Conservation (phyloP, 2,888 invertebrate species). For the Limenitis camilla region DNA sequence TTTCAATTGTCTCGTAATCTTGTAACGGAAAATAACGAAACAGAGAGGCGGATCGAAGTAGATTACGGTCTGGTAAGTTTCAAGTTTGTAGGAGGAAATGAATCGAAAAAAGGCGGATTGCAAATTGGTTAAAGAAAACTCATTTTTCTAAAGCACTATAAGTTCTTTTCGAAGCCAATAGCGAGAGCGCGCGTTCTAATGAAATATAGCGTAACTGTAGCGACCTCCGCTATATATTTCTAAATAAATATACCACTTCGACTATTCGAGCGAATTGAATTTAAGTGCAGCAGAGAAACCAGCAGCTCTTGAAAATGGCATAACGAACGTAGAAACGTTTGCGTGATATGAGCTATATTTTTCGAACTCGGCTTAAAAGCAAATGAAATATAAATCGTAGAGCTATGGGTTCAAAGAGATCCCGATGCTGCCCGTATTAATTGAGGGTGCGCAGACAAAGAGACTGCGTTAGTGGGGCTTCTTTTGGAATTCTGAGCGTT, state of each 20-base stretch:
- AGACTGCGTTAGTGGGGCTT: conserved; percentile 40
- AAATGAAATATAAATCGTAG: conserved; percentile 30
- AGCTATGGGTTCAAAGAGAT: conserved; percentile 35
- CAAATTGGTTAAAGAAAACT: conserved; percentile 35
- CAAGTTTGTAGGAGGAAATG: conserved; percentile 25
- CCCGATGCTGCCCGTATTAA: conserved; percentile 40
- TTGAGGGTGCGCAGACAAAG: conserved; percentile 45
- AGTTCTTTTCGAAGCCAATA: conserved; percentile 28
- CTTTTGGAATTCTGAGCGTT: conserved; percentile 47
- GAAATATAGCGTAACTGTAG: conserved; percentile 31
- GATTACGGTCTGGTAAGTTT: conserved; percentile 24
- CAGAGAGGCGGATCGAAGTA: conserved; percentile 12
- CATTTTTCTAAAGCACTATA: conserved; percentile 35
- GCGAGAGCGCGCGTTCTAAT: conserved; percentile 14
- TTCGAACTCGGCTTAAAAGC: conserved; percentile 23
- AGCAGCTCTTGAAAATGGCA: conserved; percentile 23
- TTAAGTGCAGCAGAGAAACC: conserved; percentile 22
- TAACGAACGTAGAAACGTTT: conserved; percentile 22
- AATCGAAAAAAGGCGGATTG: conserved; percentile 31
- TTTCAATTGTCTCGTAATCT: too few species aligned
- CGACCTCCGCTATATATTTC: conserved; percentile 23
- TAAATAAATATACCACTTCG: conserved; percentile 26
- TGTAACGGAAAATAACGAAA: background rate
- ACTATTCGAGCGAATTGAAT: conserved; percentile 25
- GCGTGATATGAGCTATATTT: conserved; percentile 25